phyloP scores from a whole-genome alignment of 2,888 invertebrate species.

The Yponomeuta sedellus region DNA sequence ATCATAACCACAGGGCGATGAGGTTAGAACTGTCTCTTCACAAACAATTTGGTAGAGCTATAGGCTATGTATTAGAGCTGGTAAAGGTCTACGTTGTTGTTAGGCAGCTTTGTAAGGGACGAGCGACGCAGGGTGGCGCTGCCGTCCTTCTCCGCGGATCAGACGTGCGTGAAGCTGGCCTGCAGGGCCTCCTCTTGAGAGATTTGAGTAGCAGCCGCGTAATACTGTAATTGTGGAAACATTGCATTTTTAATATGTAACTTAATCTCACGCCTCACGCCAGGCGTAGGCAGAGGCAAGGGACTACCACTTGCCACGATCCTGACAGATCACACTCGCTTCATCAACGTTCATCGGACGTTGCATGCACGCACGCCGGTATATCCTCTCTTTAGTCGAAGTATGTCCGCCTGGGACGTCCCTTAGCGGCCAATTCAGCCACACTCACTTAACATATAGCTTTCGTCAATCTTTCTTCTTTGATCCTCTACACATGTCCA shows the following conservation, averaged over 20 bases:
- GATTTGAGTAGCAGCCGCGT: conserved; percentile 87
- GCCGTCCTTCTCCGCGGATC: conserved; percentile 80
- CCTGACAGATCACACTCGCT: too few relatives aligned
- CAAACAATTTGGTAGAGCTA: background rate
- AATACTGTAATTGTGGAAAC: conserved; percentile 80
- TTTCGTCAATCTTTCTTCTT: too few relatives aligned
- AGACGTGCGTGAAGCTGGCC: conserved; percentile 92
- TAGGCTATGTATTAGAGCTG: conserved; percentile 44
- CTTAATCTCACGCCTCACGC: too few relatives aligned
- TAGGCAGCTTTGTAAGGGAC: conserved; percentile 80
- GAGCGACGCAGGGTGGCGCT: conserved; percentile 60
- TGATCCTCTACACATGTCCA: too few relatives aligned
- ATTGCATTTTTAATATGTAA: background rate
- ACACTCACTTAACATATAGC: too few relatives aligned
- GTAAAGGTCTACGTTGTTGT: conserved; percentile 68
- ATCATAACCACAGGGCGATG: background rate
- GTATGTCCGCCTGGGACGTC: too few relatives aligned
- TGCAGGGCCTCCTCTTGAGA: conserved; percentile 85
- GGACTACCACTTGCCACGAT: too few relatives aligned
- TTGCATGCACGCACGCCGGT: too few relatives aligned
- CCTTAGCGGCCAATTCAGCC: too few relatives aligned
- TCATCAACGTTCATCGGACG: too few relatives aligned
- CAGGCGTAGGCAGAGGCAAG: too few relatives aligned
- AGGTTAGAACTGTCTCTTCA: background rate
- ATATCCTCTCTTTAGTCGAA: too few relatives aligned